Percentiles rank a stretch among this genome's conserved stretches.
phyloP scores from a whole-genome alignment of 1,140 invertebrate genomes.

The Latrodectus geometricus region DNA sequence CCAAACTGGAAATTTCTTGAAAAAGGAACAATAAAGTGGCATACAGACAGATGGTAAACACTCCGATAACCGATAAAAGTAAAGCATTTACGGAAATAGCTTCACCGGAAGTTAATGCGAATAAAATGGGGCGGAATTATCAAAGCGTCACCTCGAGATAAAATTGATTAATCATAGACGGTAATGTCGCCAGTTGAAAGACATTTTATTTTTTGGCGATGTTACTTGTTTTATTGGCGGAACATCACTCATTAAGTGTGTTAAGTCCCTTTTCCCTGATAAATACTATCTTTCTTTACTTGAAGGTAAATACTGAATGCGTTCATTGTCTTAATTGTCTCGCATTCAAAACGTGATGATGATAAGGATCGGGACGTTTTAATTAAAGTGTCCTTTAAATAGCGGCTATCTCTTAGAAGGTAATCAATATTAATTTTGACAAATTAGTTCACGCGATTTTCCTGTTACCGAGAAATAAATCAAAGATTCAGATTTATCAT shows the following conservation, averaged over 20 bases:
- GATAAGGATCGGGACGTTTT: too few species aligned
- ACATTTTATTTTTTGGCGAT: background rate
- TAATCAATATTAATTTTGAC: too few species aligned
- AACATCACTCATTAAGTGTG: background rate
- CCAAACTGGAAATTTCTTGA: background rate
- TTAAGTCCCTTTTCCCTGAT: background rate
- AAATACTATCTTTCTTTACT: background rate
- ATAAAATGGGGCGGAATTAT: slow-evolving; percentile 28
- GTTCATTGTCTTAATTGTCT: too few species aligned
- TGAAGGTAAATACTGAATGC: background rate
- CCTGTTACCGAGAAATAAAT: too few species aligned
- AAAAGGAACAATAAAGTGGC: background rate
- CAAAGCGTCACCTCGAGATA: slow-evolving; percentile 20
- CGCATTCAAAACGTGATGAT: too few species aligned
- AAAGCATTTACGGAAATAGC: slow-evolving; percentile 42
- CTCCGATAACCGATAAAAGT: slow-evolving; percentile 32
- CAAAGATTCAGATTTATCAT: too few species aligned
- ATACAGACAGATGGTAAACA: slow-evolving; percentile 14
- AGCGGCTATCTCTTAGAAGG: too few species aligned
- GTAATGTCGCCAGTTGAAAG: background rate
- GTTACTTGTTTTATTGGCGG: background rate
- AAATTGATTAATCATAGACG: slow-evolving; percentile 39
- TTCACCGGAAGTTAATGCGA: slow-evolving; percentile 41
- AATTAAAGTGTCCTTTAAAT: too few species aligned
- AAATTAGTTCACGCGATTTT: too few species aligned